A percentile compares a stretch with the other conserved stretches of the same genome.
Evolutionary conservation across 2,888 invertebrate genomes (phyloP).

Genomic region (Ophion obscuratus): DNA sequence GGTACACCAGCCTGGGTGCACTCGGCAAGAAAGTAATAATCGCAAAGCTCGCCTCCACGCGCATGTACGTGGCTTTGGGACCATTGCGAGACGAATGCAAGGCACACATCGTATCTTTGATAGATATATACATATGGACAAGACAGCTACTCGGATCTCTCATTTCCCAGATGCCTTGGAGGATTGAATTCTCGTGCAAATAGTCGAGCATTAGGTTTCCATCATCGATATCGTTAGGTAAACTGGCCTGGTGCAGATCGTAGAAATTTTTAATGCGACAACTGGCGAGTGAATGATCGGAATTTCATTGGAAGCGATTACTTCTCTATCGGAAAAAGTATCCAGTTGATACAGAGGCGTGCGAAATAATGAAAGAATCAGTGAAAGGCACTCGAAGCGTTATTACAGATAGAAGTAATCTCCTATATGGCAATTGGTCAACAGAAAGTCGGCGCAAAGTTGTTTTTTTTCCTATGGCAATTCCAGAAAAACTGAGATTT

Average conservation of each 20-base stretch:
- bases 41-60: slow-evolving; percentile 30
- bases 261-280: slow-evolving; percentile 8
- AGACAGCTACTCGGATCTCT: slow-evolving; percentile 42
- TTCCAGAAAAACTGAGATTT: background rate
- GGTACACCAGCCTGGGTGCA: slow-evolving; percentile 25
- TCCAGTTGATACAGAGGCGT: background rate
- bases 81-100: slow-evolving; percentile 31
- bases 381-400: background rate
- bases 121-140: slow-evolving; percentile 7
- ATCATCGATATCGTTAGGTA: slow-evolving; percentile 49
- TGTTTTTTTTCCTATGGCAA: background rate
- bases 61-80: background rate
- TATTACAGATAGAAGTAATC: background rate
- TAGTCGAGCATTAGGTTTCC: slow-evolving; percentile 50
- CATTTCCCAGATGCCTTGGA: slow-evolving; percentile 37
- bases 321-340: too few relatives aligned
- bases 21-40: slow-evolving; percentile 51
- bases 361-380: background rate
- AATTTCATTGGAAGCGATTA: too few relatives aligned
- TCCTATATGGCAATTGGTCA: background rate
- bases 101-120: slow-evolving; percentile 38
- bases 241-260: slow-evolving; percentile 2
- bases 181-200: slow-evolving; percentile 39
- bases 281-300: too few relatives aligned
- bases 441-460: background rate